Percentiles rank a stretch among this genome's conserved stretches.
Evolutionary conservation across 2,113 vertebrate genomes (phyloP).

Genomic region (Megaceryle maxima): DNA sequence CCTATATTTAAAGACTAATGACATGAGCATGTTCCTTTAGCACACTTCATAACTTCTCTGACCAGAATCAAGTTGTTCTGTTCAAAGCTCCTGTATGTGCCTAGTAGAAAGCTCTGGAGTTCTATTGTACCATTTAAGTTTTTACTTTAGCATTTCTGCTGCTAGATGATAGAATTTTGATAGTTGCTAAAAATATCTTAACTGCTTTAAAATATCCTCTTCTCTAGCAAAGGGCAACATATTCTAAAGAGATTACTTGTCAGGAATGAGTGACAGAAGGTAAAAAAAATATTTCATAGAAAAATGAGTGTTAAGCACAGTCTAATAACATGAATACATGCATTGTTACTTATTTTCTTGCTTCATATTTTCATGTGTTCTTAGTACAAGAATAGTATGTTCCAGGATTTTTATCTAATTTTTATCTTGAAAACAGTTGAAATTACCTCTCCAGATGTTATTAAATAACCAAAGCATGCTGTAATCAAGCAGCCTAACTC

Average conservation of each 20-base stretch:
- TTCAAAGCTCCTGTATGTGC: not conserved
- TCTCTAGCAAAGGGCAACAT: not conserved
- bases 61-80: not conserved
- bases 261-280: not conserved
- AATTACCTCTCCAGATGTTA: conserved; percentile 49
- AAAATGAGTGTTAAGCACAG: not conserved
- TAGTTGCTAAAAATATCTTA: not conserved
- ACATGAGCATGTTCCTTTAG: not conserved
- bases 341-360: not conserved
- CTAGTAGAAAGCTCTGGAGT: not conserved
- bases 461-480: conserved; percentile 26
- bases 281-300: not conserved
- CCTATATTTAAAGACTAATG: not conserved
- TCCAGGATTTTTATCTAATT: conserved; percentile 28
- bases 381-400: not conserved
- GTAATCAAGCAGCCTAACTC: conserved; percentile 3
- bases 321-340: not conserved
- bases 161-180: not conserved
- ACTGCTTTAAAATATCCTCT: not conserved
- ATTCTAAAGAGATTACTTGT: not conserved
- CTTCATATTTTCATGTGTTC: not conserved
- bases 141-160: not conserved
- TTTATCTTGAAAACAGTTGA: conserved; percentile 18
- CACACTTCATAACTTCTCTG: not conserved
- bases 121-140: not conserved